These are phyloP conservation scores for Pseudopleuronectes americanus DNA, from an alignment of 2,797 vertebrate species.

Conservation along the genomic window DNA sequence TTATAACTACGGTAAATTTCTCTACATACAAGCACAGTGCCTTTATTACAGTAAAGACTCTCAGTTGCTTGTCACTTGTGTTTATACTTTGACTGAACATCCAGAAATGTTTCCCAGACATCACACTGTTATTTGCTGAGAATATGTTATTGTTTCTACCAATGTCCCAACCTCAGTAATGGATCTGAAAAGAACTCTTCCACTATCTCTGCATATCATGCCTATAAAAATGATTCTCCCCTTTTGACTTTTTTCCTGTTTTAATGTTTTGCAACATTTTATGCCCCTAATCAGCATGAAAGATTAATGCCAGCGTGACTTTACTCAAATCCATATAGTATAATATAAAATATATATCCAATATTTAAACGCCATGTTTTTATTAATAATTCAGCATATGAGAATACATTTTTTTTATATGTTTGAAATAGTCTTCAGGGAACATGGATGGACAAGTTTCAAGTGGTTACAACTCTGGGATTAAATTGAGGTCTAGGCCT, in stretches of 20 bases:
- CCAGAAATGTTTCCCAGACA: neutral
- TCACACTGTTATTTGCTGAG: neutral
- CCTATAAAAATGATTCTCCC: slow-evolving; percentile 24
- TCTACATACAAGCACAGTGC: neutral
- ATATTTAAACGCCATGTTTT: neutral
- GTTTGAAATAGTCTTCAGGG: neutral
- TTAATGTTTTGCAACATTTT: slow-evolving; percentile 7
- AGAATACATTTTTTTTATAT: neutral
- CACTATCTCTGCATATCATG: neutral
- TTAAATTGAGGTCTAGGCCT: neutral
- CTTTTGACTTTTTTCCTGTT: neutral
- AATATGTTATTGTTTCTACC: neutral
- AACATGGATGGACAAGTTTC: neutral
- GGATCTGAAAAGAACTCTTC: neutral
- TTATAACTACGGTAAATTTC: neutral
- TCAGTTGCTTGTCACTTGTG: neutral
- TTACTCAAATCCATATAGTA: neutral
- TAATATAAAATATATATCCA: neutral
- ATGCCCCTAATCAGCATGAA: neutral
- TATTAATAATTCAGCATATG: neutral
- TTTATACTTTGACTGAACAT: neutral
- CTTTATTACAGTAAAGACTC: neutral
- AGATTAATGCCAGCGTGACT: neutral
- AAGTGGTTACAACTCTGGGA: neutral
- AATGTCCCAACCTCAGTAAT: neutral